phyloP scores from a whole-genome alignment of 2,113 vertebrate genomes.

The Gymnocephalus cernua region DNA sequence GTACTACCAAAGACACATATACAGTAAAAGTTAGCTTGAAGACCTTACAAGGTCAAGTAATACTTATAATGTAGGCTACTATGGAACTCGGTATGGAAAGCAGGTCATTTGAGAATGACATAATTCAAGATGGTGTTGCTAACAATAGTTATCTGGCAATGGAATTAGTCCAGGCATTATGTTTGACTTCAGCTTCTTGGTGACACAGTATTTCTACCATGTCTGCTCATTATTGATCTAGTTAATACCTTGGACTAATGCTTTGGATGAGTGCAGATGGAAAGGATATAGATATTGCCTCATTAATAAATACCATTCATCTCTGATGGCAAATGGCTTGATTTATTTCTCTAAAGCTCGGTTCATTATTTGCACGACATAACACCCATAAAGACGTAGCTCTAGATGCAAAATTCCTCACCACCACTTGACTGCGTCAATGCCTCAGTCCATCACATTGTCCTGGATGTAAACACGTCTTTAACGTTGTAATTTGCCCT shows the following conservation, averaged over 20 bases:
- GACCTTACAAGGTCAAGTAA: too few relatives aligned
- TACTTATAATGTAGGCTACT: too few relatives aligned
- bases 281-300: conserved; percentile 11
- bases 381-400: conserved; percentile 15
- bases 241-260: conserved; percentile 11
- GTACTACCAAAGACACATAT: too few relatives aligned
- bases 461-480: conserved; percentile 19
- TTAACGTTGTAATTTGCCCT: neutral
- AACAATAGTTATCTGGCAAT: neutral
- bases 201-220: neutral
- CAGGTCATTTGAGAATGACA: neutral
- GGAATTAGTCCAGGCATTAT: neutral
- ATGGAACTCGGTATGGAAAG: too few relatives aligned
- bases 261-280: neutral
- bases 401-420: conserved; percentile 68
- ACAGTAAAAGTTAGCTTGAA: too few relatives aligned
- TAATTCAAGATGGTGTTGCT: neutral
- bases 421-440: conserved; percentile 38
- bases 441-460: conserved; percentile 14
- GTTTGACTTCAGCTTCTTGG: neutral
- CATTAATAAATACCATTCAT: conserved; percentile 35
- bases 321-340: conserved; percentile 3
- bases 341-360: conserved; percentile 41
- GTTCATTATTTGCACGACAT: conserved; percentile 45
- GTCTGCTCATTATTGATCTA: neutral